Evolutionary conservation across 2,113 vertebrate genomes (phyloP).

Genomic region (Sula dactylatra): DNA sequence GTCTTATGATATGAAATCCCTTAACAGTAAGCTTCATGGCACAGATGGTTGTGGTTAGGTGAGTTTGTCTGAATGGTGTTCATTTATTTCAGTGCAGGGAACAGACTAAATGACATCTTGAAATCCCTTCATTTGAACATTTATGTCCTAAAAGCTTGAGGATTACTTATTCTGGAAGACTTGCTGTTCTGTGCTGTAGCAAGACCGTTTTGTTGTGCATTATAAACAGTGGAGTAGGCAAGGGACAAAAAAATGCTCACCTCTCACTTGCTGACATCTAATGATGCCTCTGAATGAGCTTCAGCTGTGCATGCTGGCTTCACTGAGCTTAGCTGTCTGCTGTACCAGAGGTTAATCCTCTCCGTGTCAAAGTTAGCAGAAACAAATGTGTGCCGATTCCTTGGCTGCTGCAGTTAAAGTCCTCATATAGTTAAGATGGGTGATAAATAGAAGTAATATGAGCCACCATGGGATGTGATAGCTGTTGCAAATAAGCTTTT

Average conservation of each 20-base stretch:
- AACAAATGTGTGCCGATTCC: background rate
- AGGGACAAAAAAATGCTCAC: background rate
- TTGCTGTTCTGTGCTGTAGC: background rate
- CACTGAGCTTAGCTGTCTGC: background rate
- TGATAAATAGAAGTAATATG: background rate
- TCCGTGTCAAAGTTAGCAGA: background rate
- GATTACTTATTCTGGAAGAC: background rate
- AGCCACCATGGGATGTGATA: background rate
- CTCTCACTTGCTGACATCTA: background rate
- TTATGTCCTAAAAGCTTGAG: background rate
- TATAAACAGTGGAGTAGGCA: background rate
- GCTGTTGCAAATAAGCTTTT: background rate
- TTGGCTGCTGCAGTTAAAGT: background rate
- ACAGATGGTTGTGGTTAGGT: background rate
- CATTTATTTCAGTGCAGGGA: background rate
- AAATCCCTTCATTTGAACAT: background rate
- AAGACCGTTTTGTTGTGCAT: background rate
- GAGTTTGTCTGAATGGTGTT: background rate
- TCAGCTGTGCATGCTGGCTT: background rate
- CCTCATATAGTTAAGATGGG: background rate
- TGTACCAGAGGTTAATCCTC: background rate
- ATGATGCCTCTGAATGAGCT: background rate
- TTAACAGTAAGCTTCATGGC: background rate
- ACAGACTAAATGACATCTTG: background rate
- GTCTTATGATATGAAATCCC: background rate